These are phyloP conservation scores for Drosophila takahashii DNA, from an alignment of 1,140 invertebrate species.

Conservation along the genomic window DNA sequence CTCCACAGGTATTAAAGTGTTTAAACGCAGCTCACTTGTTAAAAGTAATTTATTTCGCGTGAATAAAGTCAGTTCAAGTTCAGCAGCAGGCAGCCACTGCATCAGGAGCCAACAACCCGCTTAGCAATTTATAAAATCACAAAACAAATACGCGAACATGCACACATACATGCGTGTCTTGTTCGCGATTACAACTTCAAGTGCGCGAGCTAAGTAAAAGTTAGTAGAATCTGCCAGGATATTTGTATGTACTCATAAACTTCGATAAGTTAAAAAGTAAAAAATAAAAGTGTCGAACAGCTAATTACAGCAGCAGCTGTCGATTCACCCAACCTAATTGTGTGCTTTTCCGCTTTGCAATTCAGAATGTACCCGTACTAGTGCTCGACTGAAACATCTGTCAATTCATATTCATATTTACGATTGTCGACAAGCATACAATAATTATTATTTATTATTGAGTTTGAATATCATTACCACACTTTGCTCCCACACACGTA, in stretches of 20 bases:
- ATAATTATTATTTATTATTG: constrained; percentile 1
- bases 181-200: not conserved
- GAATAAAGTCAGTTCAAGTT: constrained; percentile 55
- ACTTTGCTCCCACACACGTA: not conserved
- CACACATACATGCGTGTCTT: constrained; percentile 3
- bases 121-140: constrained; percentile 31
- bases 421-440: not conserved
- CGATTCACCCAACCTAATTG: constrained; percentile 1
- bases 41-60: constrained; percentile 44
- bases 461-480: not conserved
- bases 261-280: not conserved
- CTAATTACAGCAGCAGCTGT: constrained; percentile 24
- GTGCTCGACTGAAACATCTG: constrained; percentile 20
- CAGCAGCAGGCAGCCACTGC: constrained; percentile 37
- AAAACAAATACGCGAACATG: constrained; percentile 4
- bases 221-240: constrained; percentile 10
- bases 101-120: constrained; percentile 58
- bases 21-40: constrained; percentile 49
- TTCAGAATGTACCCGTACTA: constrained; percentile 1
- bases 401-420: not conserved
- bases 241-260: not conserved
- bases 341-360: constrained; percentile 21
- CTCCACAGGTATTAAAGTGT: constrained; percentile 54
- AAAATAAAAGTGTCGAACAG: not conserved
- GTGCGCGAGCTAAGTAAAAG: not conserved